These are phyloP conservation scores for Phrynosoma platyrhinos DNA, from an alignment of 2,113 vertebrate genomes.

Conservation along the genomic window DNA sequence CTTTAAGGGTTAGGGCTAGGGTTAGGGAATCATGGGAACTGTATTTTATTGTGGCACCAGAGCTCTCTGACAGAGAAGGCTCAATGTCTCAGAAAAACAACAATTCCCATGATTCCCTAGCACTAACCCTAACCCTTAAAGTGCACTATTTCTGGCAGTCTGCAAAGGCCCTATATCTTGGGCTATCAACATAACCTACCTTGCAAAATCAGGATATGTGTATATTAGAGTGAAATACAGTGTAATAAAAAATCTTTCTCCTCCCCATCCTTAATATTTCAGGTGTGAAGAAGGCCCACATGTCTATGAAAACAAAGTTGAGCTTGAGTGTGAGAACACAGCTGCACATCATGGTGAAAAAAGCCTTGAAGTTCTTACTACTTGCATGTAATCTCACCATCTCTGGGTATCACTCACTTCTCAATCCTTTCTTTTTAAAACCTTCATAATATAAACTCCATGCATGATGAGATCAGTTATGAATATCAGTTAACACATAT, in stretches of 20 bases:
- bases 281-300: constrained; percentile 75
- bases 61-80: too few species aligned
- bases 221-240: not conserved
- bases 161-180: not conserved
- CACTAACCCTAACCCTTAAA: too few species aligned
- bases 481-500: not conserved
- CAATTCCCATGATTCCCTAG: too few species aligned
- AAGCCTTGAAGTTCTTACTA: constrained; percentile 67
- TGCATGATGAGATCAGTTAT: not conserved
- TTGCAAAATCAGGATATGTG: not conserved
- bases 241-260: not conserved
- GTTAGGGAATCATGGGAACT: too few species aligned
- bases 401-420: not conserved
- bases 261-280: constrained; percentile 10
- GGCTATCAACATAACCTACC: not conserved
- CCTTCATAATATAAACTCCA: not conserved
- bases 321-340: constrained; percentile 21
- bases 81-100: too few species aligned
- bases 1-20: too few species aligned
- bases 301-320: constrained; percentile 63
- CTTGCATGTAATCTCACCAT: constrained; percentile 68
- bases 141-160: too few species aligned
- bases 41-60: too few species aligned
- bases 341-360: not conserved
- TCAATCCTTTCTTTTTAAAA: not conserved